These are phyloP conservation scores for Anoura caudifer DNA, from an alignment of 2,113 vertebrate genomes.

Conservation along the genomic window DNA sequence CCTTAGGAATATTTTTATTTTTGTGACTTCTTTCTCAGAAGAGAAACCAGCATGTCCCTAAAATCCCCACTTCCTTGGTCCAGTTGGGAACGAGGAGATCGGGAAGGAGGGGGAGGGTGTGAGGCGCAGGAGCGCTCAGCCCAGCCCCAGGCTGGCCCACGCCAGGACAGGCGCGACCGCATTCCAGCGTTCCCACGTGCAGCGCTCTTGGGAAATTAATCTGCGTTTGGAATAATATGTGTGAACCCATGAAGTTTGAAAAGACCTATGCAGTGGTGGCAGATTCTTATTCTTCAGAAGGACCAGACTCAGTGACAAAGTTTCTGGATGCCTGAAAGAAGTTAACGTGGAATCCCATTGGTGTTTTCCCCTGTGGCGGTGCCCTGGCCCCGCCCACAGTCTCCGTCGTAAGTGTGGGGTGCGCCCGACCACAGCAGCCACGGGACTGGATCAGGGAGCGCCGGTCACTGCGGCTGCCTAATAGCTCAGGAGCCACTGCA, in stretches of 20 bases:
- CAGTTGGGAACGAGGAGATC: background rate
- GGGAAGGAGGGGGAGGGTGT: background rate
- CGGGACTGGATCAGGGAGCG: background rate
- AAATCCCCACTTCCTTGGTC: background rate
- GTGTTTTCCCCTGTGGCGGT: background rate
- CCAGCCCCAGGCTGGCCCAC: background rate
- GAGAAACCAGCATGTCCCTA: background rate
- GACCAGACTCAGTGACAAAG: background rate
- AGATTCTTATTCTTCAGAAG: background rate
- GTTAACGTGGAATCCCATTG: background rate
- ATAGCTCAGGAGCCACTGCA: background rate
- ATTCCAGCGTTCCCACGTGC: background rate
- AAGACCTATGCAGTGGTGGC: background rate
- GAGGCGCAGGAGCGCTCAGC: background rate
- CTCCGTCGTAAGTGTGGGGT: background rate
- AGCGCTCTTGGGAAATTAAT: background rate
- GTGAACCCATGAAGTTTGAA: background rate
- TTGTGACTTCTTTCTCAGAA: background rate
- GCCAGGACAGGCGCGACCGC: background rate
- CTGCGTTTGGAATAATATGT: background rate
- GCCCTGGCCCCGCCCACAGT: background rate
- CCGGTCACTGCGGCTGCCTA: background rate
- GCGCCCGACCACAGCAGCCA: background rate
- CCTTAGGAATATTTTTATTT: slow-evolving; percentile 13
- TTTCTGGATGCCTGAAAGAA: background rate